Percentiles rank a stretch among this genome's conserved stretches.
Conservation (phyloP, 2,113 vertebrate species). For the Symphodus melops region DNA sequence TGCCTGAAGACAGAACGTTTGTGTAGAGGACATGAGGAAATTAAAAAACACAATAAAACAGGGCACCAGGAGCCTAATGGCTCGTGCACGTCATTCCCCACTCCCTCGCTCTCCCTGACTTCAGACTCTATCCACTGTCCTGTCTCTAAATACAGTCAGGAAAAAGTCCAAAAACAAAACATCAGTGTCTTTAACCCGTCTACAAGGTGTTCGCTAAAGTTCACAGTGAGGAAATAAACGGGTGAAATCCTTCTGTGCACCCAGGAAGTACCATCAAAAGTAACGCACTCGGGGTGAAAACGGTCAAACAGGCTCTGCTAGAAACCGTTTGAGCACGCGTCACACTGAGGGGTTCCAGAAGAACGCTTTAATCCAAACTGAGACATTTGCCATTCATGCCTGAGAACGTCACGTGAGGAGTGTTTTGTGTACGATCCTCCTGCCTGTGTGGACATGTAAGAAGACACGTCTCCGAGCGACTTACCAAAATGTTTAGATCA, state of each 20-base stretch:
- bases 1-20: conserved; percentile 83
- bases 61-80: too few relatives aligned
- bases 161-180: too few relatives aligned
- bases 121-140: too few relatives aligned
- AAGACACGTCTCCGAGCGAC: neutral
- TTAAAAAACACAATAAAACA: neutral
- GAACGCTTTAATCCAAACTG: neutral
- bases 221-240: too few relatives aligned
- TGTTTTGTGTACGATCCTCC: neutral
- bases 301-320: conserved; percentile 23
- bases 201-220: neutral
- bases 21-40: neutral
- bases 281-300: neutral
- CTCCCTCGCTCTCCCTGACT: too few relatives aligned
- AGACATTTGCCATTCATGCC: conserved; percentile 1
- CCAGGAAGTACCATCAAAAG: neutral
- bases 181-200: too few relatives aligned
- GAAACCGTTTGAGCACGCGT: conserved; percentile 2
- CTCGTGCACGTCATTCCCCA: too few relatives aligned
- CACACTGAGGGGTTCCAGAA: neutral
- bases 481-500: neutral
- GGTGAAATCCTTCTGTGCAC: neutral
- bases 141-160: too few relatives aligned
- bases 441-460: neutral
- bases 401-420: neutral